Evolutionary conservation across 2,888 invertebrate genomes (phyloP).

Genomic region (Isoperla grammatica): DNA sequence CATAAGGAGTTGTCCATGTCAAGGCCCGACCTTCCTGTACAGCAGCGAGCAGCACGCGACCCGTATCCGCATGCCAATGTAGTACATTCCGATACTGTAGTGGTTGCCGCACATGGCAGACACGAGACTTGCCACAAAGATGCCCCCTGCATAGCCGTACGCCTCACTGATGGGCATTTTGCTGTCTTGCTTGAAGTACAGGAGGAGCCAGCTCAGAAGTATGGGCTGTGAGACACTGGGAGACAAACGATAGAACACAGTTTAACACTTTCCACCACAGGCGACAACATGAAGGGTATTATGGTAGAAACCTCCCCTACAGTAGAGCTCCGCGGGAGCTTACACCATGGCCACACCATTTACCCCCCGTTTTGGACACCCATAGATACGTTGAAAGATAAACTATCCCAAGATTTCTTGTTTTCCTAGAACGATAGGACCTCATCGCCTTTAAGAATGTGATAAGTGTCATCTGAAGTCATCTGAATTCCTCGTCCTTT

Average conservation of each 20-base stretch:
- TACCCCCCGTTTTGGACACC: too few relatives aligned
- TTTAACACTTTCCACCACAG: slow-evolving; percentile 11
- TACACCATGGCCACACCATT: too few relatives aligned
- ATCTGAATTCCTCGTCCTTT: too few relatives aligned
- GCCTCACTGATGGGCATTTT: slow-evolving; percentile 5
- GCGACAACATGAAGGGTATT: background rate
- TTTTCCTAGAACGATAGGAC: too few relatives aligned
- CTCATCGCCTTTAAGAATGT: too few relatives aligned
- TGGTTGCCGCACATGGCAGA: slow-evolving; percentile 5
- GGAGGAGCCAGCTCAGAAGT: slow-evolving; percentile 28
- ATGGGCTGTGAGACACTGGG: slow-evolving; percentile 27
- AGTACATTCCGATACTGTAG: slow-evolving; percentile 15
- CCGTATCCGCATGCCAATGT: slow-evolving; percentile 17
- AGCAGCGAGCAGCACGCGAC: slow-evolving; percentile 17
- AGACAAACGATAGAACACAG: background rate
- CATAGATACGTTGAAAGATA: too few relatives aligned
- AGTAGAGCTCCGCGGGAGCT: too few relatives aligned
- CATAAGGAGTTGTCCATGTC: too few relatives aligned
- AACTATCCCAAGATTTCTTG: too few relatives aligned
- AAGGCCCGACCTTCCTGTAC: slow-evolving; percentile 22
- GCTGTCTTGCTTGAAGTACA: slow-evolving; percentile 20
- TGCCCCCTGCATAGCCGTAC: slow-evolving; percentile 9
- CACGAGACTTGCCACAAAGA: slow-evolving; percentile 8
- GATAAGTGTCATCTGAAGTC: too few relatives aligned
- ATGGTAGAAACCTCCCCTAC: too few relatives aligned